Evolutionary conservation across 2,888 invertebrate genomes (phyloP).

Genomic region (Mimas tiliae): DNA sequence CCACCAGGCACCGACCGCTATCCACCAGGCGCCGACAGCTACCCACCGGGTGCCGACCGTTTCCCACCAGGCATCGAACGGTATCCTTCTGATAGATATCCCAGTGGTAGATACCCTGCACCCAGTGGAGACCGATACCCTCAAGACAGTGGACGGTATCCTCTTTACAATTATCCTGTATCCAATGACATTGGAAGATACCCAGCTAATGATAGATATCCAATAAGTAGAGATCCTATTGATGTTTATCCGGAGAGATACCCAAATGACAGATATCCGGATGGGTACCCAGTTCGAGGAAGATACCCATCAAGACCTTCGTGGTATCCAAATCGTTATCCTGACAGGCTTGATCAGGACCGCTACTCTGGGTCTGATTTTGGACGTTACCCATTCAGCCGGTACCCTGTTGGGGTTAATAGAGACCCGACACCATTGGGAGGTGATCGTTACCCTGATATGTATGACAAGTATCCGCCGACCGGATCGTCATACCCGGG

Average conservation of each 20-base stretch:
- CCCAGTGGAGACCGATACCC: constrained; percentile 68
- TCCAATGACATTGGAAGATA: constrained; percentile 57
- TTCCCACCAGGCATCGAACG: constrained; percentile 63
- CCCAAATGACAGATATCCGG: constrained; percentile 65
- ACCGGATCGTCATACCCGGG: constrained; percentile 81
- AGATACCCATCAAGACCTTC: constrained; percentile 66
- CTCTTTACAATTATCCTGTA: constrained; percentile 55
- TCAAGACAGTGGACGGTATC: constrained; percentile 52
- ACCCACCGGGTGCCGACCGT: constrained; percentile 60
- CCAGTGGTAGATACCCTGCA: constrained; percentile 54
- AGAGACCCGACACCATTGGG: constrained; percentile 80
- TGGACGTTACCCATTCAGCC: constrained; percentile 76
- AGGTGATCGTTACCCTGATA: constrained; percentile 78
- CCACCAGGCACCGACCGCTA: constrained; percentile 68
- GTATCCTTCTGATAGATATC: constrained; percentile 63
- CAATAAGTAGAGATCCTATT: constrained; percentile 70
- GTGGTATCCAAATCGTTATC: constrained; percentile 67
- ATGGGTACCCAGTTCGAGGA: constrained; percentile 66
- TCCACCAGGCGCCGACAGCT: constrained; percentile 39
- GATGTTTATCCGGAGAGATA: constrained; percentile 68
- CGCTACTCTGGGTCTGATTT: constrained; percentile 66
- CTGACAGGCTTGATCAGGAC: constrained; percentile 81
- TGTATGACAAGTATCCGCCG: constrained; percentile 85
- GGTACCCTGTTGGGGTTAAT: constrained; percentile 78
- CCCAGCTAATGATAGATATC: constrained; percentile 68